A percentile compares a stretch with the other conserved stretches of the same genome.
Evolutionary conservation across 2,113 vertebrate genomes (phyloP).

Genomic region (Morone chrysops): DNA sequence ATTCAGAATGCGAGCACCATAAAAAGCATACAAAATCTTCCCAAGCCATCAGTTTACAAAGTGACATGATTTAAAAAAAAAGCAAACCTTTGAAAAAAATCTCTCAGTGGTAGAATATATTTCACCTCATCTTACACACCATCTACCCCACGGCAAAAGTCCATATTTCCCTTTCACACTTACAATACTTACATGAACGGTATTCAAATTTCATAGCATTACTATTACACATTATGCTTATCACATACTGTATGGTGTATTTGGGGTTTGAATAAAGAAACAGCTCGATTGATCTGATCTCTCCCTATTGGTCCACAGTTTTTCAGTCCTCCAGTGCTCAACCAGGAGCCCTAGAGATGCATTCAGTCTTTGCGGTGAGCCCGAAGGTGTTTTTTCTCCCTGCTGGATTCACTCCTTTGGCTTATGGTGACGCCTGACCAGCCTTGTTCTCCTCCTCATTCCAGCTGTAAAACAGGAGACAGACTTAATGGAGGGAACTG

Average conservation of each 20-base stretch:
- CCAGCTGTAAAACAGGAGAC: conserved; percentile 52
- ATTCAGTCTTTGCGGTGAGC: conserved; percentile 55
- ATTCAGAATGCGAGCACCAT: conserved; percentile 73
- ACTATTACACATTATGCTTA: conserved; percentile 53
- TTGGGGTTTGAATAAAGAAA: conserved; percentile 46
- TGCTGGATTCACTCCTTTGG: conserved; percentile 59
- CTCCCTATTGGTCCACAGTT: conserved; percentile 45
- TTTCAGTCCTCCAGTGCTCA: conserved; percentile 43
- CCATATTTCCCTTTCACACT: conserved; percentile 44
- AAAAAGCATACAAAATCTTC: conserved; percentile 58
- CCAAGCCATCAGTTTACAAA: conserved; percentile 44
- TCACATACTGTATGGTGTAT: conserved; percentile 42
- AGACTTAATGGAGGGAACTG: not conserved
- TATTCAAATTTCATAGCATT: conserved; percentile 36
- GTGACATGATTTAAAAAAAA: conserved; percentile 22
- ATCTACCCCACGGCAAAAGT: conserved; percentile 39
- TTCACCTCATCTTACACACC: conserved; percentile 47
- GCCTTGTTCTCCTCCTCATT: conserved; percentile 65
- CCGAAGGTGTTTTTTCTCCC: conserved; percentile 4
- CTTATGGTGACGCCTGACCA: conserved; percentile 70
- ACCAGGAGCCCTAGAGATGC: conserved; percentile 60
- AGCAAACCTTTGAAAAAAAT: conserved; percentile 26
- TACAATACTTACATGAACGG: conserved; percentile 49
- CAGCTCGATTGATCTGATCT: conserved; percentile 23
- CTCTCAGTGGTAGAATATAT: conserved; percentile 51